Base-by-base conservation (phyloP, 2,113 vertebrate species). In the Sinocyclocheilus anshuiensis region DNA sequence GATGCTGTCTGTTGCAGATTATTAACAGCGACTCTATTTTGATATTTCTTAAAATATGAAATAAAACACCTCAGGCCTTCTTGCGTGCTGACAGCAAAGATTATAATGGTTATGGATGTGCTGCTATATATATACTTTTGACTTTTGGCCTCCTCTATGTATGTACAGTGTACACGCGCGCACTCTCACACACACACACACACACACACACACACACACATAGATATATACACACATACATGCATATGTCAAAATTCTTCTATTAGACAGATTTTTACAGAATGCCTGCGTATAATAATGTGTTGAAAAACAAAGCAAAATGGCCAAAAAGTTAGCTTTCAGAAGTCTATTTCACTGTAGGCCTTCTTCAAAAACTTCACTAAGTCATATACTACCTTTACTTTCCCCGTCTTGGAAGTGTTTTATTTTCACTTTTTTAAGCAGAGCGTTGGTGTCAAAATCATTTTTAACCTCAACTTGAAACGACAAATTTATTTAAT, bases 401-500 rank as follows among this genome's bases (percentile, higher is more conserved):
- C 55, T 39, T 79, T 18, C 53, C 20, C 50, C 9, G 7, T 6
- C 53, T 36, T 33, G 48, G 77, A 36, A 61, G 91, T 86, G 91
- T 93, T 91, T 90, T 79, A 45, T 86, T 92, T 88, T 88, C 92
- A 87, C 84, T 90, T 93, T 91, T 86, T 79, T 86, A 83, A 86
- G 84, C 88, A 92, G 91, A 83, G 90, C 86, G 86, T 84, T 89
- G 24, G 83, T 92, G 91, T 94, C 94, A 94, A 93, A 93, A 92
- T 91, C 63, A 89, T 89, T 93, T 93, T 92, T 89, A 92, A 89
- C 90, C 92, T 94, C 92, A 90, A 91, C 89, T 90, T 88, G 90
- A 93, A 93, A 94, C 88, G 91, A 91, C 91, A 94, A 93, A 95
- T 95, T 92, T 93, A 88, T 94, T 94, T 94, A 94, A 94, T 94